Evolutionary conservation across 2,113 vertebrate species (phyloP), one percentile per base, ranked within the genome.

Genomic region (Nematolebias whitei): DNA sequence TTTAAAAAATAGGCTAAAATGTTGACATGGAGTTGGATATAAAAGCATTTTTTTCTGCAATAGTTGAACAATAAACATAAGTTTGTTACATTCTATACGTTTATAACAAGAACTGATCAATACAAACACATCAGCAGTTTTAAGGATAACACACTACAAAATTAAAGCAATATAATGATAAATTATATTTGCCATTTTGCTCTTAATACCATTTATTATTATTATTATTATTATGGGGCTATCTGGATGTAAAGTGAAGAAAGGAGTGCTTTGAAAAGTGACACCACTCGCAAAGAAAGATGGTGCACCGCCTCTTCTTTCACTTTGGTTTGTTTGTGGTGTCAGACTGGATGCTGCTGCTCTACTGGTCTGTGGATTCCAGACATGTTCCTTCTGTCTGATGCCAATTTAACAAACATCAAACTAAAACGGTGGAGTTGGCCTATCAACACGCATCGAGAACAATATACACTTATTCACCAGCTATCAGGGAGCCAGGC

Each of bases 131-230:
- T 82, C 79, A 82, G 83, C 61, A 60, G 79, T 77, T 76, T 71
- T 74, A 79, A 80, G 85, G 84, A 89, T 89, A 83, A 77, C 47
- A 35, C 54, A 69, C 64, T 76, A 57, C 55, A 65, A 68, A 50
- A 74, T 76, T 79, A 87, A 65, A 83, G 4, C 23, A 18, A 19
- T 15, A 16, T 18, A 10, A n/a, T 52, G 24, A 52, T n/a, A 2
- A 2, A 52, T 5, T 16, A 3, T 16, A 9, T 24, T 16, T 50
- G 48, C 4, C 22, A 14, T 22, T 20, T 12, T 11, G 6, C 23
- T 16, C 15, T 6, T 32, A 32, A 52, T 11, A 52, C 16, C 23
- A 11, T 19, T 11, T 22, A 23, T 20, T 20, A 48, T 20, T 10
- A 13, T 29, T 45, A 18, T 4, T 13, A 14, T 1, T n/a, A n/a